A percentile compares a stretch with the other conserved stretches of the same genome.
phyloP scores from a whole-genome alignment of 1,140 invertebrate species.

The Drosophila pachea region DNA sequence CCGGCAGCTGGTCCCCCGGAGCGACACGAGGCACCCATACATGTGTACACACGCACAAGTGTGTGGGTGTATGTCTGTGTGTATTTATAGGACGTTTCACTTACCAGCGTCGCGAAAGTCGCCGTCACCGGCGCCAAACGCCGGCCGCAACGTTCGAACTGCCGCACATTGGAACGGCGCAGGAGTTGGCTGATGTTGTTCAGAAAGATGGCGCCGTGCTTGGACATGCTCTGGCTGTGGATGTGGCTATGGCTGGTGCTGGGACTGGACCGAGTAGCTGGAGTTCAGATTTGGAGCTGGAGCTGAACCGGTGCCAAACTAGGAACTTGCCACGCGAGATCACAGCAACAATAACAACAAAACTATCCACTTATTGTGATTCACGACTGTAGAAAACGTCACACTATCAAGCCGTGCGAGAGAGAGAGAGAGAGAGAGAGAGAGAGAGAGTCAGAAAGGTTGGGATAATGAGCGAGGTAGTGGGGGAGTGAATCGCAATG shows the following conservation, averaged over 20 bases:
- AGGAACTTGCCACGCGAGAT: constrained; percentile 31
- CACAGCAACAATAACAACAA: constrained; percentile 16
- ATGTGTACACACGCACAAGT: not conserved
- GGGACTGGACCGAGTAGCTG: not conserved
- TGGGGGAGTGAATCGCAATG: constrained; percentile 1
- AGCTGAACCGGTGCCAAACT: not conserved
- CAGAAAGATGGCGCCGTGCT: constrained; percentile 58
- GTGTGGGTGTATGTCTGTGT: constrained; percentile 4
- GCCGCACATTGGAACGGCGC: constrained; percentile 42
- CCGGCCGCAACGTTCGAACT: constrained; percentile 38
- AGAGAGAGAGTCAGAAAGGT: not conserved
- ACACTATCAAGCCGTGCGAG: not conserved
- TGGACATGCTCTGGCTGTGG: constrained; percentile 47
- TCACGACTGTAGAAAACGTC: constrained; percentile 24
- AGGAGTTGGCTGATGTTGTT: constrained; percentile 64
- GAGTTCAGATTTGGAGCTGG: not conserved
- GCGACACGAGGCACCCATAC: constrained; percentile 27
- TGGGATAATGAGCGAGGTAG: not conserved
- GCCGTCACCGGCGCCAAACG: constrained; percentile 55
- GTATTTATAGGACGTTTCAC: constrained; percentile 37
- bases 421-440: not conserved
- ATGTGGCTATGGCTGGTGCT: not conserved
- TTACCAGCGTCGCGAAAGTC: constrained; percentile 58
- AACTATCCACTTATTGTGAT: constrained; percentile 12
- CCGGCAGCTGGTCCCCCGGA: constrained; percentile 58